Evolutionary conservation across 2,797 vertebrate species (phyloP).

Genomic region (Argentina silus): DNA sequence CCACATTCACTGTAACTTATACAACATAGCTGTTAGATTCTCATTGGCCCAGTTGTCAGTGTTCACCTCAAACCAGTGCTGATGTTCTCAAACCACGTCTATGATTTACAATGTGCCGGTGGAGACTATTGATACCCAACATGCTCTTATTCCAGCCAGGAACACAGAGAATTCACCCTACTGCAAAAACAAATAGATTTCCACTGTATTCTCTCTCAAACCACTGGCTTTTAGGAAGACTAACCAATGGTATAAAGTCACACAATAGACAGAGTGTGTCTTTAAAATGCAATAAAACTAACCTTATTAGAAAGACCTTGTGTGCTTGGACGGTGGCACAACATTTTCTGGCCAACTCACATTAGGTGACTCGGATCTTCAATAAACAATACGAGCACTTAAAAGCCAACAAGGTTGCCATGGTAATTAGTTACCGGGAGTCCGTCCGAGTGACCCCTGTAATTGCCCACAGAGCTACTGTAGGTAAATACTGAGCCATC

Average conservation of each 20-base stretch:
- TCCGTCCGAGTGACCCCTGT: conserved; percentile 43
- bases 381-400: conserved; percentile 29
- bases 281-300: conserved; percentile 11
- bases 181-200: conserved; percentile 37
- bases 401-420: conserved; percentile 34
- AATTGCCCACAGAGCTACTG: conserved; percentile 52
- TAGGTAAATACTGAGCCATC: conserved; percentile 44
- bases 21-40: no score
- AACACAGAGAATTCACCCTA: conserved; percentile 37
- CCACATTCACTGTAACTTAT: no score
- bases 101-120: conserved; percentile 32
- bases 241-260: conserved; percentile 12
- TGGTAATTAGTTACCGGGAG: conserved; percentile 47
- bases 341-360: background rate
- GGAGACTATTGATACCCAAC: conserved; percentile 16
- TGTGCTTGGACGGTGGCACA: background rate
- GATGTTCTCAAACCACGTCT: conserved; percentile 33
- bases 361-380: background rate
- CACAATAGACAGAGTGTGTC: background rate
- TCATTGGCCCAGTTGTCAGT: background rate
- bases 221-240: conserved; percentile 20
- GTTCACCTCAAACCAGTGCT: conserved; percentile 11
- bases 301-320: conserved; percentile 13
- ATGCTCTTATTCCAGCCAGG: conserved; percentile 25
- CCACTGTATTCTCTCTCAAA: conserved; percentile 30